phyloP scores from a whole-genome alignment of 23 tunicate species.

The Trididemnum clinides region DNA sequence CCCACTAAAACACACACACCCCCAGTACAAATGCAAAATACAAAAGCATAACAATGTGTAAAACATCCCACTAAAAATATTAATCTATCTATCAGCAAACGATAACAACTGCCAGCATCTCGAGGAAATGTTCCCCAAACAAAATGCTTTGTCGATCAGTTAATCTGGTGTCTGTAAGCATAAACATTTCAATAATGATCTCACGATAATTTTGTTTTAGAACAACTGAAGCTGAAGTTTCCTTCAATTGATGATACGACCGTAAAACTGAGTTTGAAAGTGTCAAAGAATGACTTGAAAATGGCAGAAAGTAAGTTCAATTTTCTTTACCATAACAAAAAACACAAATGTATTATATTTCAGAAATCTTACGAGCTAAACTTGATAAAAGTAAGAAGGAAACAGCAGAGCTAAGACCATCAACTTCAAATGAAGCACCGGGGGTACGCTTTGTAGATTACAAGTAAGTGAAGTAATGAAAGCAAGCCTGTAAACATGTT shows the following conservation, averaged over 20 bases:
- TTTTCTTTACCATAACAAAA: background rate
- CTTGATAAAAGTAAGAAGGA: background rate
- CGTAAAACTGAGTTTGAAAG: background rate
- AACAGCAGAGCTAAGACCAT: background rate
- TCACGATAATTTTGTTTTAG: background rate
- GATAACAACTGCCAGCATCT: no score
- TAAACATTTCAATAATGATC: no score
- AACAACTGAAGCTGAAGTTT: background rate
- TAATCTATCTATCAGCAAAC: no score
- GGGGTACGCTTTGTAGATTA: background rate
- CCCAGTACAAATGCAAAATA: no score
- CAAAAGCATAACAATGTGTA: no score
- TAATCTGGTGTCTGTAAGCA: no score
- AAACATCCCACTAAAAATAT: no score
- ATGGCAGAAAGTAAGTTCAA: background rate
- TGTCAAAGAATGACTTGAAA: conserved; percentile 10
- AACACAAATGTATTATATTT: background rate
- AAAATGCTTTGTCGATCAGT: no score
- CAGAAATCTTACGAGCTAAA: background rate
- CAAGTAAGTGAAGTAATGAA: background rate
- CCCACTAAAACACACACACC: no score
- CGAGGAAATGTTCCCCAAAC: no score
- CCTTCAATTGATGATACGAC: background rate
- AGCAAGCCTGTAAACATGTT: background rate
- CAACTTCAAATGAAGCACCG: background rate